Evolutionary conservation across 1,140 invertebrate genomes (phyloP), one percentile per base, ranked within the genome.

Genomic region (Pseudoatta argentina): DNA sequence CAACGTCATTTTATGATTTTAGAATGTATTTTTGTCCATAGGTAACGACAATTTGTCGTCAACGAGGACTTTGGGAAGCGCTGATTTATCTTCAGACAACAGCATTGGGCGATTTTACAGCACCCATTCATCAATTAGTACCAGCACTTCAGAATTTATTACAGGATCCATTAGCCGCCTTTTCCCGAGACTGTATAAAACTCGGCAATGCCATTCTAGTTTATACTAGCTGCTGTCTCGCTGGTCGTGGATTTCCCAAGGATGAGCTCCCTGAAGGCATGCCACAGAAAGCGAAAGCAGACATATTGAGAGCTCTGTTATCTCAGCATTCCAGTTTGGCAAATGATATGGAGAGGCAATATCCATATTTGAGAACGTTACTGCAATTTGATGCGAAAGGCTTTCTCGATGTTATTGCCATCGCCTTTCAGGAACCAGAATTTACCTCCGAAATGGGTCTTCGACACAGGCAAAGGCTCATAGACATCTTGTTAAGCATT

Each of bases 161-260:
- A 30, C 89, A 89, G 7, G 94, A 92, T 86, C 88, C 79, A 16
- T 88, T 85, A 39, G 87, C 92, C 21, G 81, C 76, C 71, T 94
- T 93, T 63, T 89, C 95, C 5, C 94, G 92, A 57, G 95, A 95
- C 83, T 95, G 95, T 90, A 95, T 95, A 63, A 95, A 95, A 91
- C 94, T 98, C 27, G 99, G 99, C 21, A 99, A 99, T 91, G 98
- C 98, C 90, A 95, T 99, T 77, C 94, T 99, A 73, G 97, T 99
- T 14, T 99, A 99, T 93, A 96, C 98, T 59, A 99, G 98, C 77
- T 99, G 98, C 92, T 99, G 99, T 93, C 96, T 99, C 88, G 98
- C 98, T 27, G 99, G 99, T 2, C 96, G 98, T 82, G 97, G 97
- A 2, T 99, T 99, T 96, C 99, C 98, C 3, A 97, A 97, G 59